These are phyloP conservation scores for Deroplatys truncata DNA, from an alignment of 2,888 invertebrate species.

Conservation along the genomic window DNA sequence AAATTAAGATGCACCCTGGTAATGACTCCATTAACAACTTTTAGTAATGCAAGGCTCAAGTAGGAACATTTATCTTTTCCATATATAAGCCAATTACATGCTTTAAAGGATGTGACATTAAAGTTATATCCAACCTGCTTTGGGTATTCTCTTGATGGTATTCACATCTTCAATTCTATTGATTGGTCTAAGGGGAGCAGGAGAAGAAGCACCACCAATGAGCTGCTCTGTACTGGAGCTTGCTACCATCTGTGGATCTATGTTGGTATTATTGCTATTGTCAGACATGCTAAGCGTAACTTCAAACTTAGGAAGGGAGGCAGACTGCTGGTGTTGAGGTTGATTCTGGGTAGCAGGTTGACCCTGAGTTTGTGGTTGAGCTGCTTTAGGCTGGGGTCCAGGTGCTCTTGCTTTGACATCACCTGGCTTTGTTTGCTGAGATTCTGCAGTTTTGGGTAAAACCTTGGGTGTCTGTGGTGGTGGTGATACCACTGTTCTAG, in stretches of 20 bases:
- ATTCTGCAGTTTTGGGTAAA: background rate
- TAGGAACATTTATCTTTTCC: background rate
- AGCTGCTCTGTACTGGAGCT: slow-evolving; percentile 51
- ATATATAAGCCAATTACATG: background rate
- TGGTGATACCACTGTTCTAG: slow-evolving; percentile 10
- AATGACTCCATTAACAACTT: background rate
- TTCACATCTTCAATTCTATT: slow-evolving; percentile 53
- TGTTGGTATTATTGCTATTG: slow-evolving; percentile 35
- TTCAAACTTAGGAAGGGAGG: slow-evolving; percentile 23
- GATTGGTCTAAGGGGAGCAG: slow-evolving; percentile 44
- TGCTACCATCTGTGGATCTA: slow-evolving; percentile 40
- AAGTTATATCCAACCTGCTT: slow-evolving; percentile 57
- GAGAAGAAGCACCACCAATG: slow-evolving; percentile 42
- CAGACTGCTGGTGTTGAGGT: slow-evolving; percentile 32
- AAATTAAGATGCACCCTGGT: background rate
- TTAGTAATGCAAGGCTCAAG: background rate
- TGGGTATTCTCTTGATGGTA: slow-evolving; percentile 54
- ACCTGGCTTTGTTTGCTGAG: background rate
- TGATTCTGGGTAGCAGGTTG: background rate
- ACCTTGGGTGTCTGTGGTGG: background rate
- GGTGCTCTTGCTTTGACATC: background rate
- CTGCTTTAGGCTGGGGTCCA: background rate
- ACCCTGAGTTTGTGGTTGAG: slow-evolving; percentile 1
- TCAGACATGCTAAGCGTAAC: slow-evolving; percentile 20
- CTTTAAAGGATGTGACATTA: background rate